These are phyloP conservation scores for Cremastobaeus sp. DNA, from an alignment of 2,888 invertebrate genomes.

Conservation along the genomic window DNA sequence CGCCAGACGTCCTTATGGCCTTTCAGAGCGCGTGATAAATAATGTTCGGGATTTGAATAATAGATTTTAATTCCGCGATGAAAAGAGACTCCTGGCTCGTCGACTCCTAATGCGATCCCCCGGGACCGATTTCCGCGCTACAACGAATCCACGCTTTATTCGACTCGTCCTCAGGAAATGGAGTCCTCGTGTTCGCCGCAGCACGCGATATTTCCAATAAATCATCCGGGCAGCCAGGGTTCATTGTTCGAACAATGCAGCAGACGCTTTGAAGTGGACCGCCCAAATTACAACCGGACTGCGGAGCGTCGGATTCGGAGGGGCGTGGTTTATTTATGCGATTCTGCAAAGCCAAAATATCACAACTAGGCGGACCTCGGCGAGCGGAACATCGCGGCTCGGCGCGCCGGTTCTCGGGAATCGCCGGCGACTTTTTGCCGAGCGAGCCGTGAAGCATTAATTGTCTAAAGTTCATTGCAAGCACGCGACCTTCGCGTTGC, in stretches of 20 bases:
- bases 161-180: too few species aligned
- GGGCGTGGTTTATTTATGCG: constrained; percentile 30
- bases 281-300: constrained; percentile 17
- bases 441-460: constrained; percentile 25
- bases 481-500: constrained; percentile 53
- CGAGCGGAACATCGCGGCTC: not conserved
- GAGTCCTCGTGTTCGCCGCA: too few species aligned
- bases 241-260: too few species aligned
- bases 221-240: constrained; percentile 16
- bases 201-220: too few species aligned
- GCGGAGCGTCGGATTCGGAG: constrained; percentile 20
- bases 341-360: constrained; percentile 14
- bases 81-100: not conserved
- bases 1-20: not conserved
- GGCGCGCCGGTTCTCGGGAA: constrained; percentile 6
- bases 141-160: too few species aligned
- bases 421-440: constrained; percentile 20
- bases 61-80: not conserved
- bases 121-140: too few species aligned
- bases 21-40: constrained; percentile 5
- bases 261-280: constrained; percentile 37
- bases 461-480: constrained; percentile 43
- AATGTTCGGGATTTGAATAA: constrained; percentile 3
- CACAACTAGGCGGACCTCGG: constrained; percentile 16
- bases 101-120: not conserved